Evolutionary conservation across 92 coral and sea anemone species (phyloP).

Genomic region (Muricea muricata): DNA sequence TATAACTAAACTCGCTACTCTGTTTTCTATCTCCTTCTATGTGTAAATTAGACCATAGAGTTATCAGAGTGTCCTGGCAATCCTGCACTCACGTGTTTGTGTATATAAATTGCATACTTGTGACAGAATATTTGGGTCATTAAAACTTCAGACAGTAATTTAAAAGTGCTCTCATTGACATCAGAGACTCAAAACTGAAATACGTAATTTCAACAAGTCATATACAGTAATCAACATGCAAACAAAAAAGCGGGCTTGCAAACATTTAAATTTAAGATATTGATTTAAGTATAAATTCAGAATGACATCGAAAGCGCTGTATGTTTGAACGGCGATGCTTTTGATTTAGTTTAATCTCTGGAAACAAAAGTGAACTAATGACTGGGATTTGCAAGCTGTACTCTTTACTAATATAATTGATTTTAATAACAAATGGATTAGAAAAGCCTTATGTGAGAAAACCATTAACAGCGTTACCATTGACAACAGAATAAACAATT

Average conservation of each 20-base stretch:
- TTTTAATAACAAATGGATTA: constrained; percentile 29
- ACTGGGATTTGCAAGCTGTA: constrained; percentile 21
- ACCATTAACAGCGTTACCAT: constrained; percentile 25
- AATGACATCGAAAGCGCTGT: not conserved
- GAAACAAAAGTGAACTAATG: not conserved
- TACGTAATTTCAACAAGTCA: too few relatives aligned
- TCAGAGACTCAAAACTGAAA: too few relatives aligned
- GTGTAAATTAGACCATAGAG: too few relatives aligned
- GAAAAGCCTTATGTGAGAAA: constrained; percentile 26
- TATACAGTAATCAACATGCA: too few relatives aligned
- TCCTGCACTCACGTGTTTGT: too few relatives aligned
- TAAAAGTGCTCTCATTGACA: too few relatives aligned
- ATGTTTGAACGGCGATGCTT: constrained; percentile 5
- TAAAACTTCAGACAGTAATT: too few relatives aligned
- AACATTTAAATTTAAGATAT: not conserved
- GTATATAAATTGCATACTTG: too few relatives aligned
- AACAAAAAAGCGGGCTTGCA: not conserved
- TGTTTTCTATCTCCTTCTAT: too few relatives aligned
- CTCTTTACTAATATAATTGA: not conserved
- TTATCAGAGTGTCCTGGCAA: too few relatives aligned
- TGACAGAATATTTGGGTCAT: too few relatives aligned
- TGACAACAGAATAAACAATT: constrained; percentile 33
- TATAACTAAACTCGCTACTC: too few relatives aligned
- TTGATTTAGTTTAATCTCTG: not conserved
- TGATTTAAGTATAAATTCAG: not conserved